Evolutionary conservation across 1,140 invertebrate genomes (phyloP), one percentile per base, ranked within the genome.

Genomic region (Chironomus tepperi): DNA sequence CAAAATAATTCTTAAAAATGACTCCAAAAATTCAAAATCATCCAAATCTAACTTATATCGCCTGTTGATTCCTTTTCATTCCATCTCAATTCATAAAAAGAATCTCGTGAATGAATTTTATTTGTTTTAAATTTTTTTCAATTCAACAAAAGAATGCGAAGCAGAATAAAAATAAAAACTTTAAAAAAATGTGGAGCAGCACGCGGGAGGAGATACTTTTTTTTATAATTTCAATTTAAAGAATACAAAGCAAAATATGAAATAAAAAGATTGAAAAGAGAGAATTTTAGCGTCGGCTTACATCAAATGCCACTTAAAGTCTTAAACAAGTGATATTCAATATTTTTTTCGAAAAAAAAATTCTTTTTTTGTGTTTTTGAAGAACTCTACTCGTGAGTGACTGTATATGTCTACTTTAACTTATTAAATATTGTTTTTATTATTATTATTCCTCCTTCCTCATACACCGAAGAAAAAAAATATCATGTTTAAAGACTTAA

Each of bases 301-400:
- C 65, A 70, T 70, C 65, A 70, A 70, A 70, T 21, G 19, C 19
- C 16, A 19, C 19, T 21, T 19, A 70, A 18, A 16, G 65, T 70
- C 65, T 70, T 70, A 19, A 70, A 70, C 47, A 57, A 70, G 16
- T 70, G 65, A 70, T 70, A 70, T 70, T 70, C 65, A 18, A 70
- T 70, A 70, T 18, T 70, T 70, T 70, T 9, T 70, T 19, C 3
- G 5, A 34, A 34, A 34, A 34, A 34, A 34, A 34, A 34, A 34
- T 2, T 34, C 1, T 34, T 34, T 34, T 34, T 34, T 34, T 34
- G 5, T 34, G 24, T 34, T 34, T 34, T 34, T 34, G 24, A 34
- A 34, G 24, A 34, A 34, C 24, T 34, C 24, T 34, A 34, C 24
- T 34, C 5, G 24, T 34, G 24, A 34, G 24, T 34, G 24, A 34